Percentiles rank a stretch among this genome's conserved stretches.
phyloP scores from a whole-genome alignment of 1,140 invertebrate species.

The Brachionus asplanchnoidis region DNA sequence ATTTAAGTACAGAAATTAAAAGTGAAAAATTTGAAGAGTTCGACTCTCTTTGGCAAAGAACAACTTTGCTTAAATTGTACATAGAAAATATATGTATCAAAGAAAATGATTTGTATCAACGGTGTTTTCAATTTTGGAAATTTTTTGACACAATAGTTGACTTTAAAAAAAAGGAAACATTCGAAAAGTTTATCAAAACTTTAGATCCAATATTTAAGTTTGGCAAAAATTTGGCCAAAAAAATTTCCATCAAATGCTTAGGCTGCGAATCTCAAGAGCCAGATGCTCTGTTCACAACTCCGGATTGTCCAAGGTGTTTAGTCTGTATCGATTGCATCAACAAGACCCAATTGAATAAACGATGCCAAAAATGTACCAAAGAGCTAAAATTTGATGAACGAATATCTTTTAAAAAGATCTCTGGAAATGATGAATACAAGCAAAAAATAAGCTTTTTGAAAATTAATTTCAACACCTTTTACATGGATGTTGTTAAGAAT shows the following conservation, averaged over 20 bases:
- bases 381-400: not conserved
- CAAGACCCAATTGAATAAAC: not conserved
- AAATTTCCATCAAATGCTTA: not conserved
- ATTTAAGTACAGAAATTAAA: not conserved
- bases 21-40: not conserved
- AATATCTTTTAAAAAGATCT: not conserved
- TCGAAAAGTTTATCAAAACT: not conserved
- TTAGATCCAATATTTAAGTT: not conserved
- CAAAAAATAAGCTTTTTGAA: not conserved
- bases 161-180: not conserved
- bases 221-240: not conserved
- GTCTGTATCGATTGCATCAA: not conserved
- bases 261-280: not conserved
- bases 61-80: not conserved
- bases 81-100: conserved; percentile 19
- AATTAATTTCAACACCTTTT: not conserved
- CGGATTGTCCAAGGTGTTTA: not conserved
- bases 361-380: not conserved
- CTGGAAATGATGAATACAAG: not conserved
- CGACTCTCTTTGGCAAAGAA: not conserved
- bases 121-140: not conserved
- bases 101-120: not conserved
- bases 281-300: not conserved
- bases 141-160: not conserved
- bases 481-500: not conserved